These are phyloP conservation scores for Ursus arctos DNA, from an alignment of 2,113 vertebrate genomes.

Conservation along the genomic window DNA sequence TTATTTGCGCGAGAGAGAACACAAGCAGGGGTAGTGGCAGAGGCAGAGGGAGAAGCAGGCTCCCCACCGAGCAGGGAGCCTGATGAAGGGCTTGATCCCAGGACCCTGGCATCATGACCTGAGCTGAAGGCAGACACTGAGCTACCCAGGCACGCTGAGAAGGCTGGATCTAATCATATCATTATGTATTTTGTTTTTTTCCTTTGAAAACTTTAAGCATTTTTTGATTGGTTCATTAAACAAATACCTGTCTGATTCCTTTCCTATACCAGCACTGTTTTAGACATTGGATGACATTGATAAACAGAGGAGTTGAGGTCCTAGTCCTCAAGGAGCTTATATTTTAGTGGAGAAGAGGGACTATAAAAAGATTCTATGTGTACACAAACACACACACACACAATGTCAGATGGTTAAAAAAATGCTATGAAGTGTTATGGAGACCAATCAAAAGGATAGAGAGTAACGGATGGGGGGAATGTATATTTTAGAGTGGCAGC, in stretches of 20 bases:
- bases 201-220: neutral
- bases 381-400: neutral
- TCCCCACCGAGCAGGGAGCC: neutral
- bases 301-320: neutral
- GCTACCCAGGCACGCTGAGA: neutral
- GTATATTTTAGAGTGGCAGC: neutral
- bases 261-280: neutral
- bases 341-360: neutral
- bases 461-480: neutral
- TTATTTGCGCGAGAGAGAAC: neutral
- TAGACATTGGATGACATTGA: neutral
- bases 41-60: neutral
- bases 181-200: neutral
- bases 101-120: neutral
- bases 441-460: neutral
- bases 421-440: neutral
- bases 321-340: neutral
- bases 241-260: neutral
- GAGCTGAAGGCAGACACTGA: neutral
- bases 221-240: neutral
- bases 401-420: neutral
- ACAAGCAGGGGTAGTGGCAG: neutral
- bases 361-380: neutral
- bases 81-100: neutral
- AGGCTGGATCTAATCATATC: neutral